Evolutionary conservation across 2,888 invertebrate genomes (phyloP).

Genomic region (Eristalinus sepulchralis): DNA sequence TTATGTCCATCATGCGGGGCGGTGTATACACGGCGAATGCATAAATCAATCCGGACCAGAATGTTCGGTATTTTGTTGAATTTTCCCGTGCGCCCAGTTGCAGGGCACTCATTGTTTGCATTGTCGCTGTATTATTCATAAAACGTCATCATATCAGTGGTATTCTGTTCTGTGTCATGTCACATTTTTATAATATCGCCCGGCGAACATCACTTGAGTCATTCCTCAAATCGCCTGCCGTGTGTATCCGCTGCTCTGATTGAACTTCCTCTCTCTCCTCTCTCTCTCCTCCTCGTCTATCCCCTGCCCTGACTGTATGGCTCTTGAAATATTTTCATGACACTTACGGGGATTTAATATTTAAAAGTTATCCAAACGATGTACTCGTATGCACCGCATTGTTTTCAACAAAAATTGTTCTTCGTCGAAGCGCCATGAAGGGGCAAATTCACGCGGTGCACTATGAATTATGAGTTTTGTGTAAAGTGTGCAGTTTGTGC

Average conservation of each 20-base stretch:
- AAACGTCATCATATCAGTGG: constrained; percentile 67
- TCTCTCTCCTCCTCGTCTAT: too few relatives aligned
- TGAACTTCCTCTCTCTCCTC: too few relatives aligned
- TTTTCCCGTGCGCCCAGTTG: constrained; percentile 2
- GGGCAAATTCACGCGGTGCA: too few relatives aligned
- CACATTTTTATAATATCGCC: constrained; percentile 61
- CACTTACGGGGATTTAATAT: constrained; percentile 51
- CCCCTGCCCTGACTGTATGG: constrained; percentile 1
- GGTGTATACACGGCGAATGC: constrained; percentile 48
- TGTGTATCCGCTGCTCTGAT: constrained; percentile 17
- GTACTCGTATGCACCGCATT: background rate
- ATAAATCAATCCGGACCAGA: constrained; percentile 62
- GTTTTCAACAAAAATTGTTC: background rate
- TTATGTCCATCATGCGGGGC: constrained; percentile 59
- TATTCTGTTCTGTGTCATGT: constrained; percentile 50
- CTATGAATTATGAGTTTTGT: too few relatives aligned
- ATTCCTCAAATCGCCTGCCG: constrained; percentile 42
- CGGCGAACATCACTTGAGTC: constrained; percentile 35
- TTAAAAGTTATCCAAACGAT: constrained; percentile 31
- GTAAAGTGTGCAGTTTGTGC: too few relatives aligned
- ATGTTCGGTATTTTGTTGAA: constrained; percentile 11
- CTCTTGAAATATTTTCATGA: background rate
- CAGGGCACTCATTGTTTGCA: constrained; percentile 27
- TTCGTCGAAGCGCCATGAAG: too few relatives aligned
- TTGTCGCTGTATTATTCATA: constrained; percentile 65